phyloP scores from a whole-genome alignment of 2,888 invertebrate genomes.

The Iphiclides podalirius region DNA sequence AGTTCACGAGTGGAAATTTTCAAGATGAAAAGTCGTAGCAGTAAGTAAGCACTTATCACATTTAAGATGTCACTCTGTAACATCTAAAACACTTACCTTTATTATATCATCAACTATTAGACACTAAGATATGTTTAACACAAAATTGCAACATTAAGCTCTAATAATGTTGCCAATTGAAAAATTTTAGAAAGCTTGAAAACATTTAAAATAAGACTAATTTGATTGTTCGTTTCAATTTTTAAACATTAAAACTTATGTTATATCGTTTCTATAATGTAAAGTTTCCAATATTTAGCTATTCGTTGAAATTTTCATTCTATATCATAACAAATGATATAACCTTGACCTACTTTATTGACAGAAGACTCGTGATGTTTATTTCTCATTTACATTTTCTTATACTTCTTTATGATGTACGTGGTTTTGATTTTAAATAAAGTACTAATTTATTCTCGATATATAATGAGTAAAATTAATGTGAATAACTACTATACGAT shows the following conservation, averaged over 20 bases:
- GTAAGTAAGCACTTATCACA: conserved; percentile 61
- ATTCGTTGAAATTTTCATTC: conserved; percentile 6
- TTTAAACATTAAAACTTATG: too few species aligned
- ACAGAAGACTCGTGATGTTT: conserved; percentile 26
- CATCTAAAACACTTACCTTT: conserved; percentile 65
- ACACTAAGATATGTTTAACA: conserved; percentile 49
- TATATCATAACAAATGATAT: conserved; percentile 36
- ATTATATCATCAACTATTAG: conserved; percentile 71
- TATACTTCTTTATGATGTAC: background rate
- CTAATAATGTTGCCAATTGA: conserved; percentile 63
- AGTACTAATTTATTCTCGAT: too few species aligned
- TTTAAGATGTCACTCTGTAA: conserved; percentile 45
- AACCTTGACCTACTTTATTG: conserved; percentile 59
- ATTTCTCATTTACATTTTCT: conserved; percentile 10
- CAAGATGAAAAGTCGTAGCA: conserved; percentile 77
- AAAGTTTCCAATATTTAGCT: too few species aligned
- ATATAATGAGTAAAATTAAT: too few species aligned
- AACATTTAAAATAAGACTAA: conserved; percentile 18
- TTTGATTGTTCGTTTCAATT: too few species aligned
- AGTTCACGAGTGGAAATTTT: conserved; percentile 79
- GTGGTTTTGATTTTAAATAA: background rate
- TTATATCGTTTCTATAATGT: background rate
- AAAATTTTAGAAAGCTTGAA: conserved; percentile 61
- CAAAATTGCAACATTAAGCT: conserved; percentile 65
- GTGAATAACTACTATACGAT: too few species aligned